These are phyloP conservation scores for Dryobotodes eremita DNA, from an alignment of 2,888 invertebrate genomes.

Conservation along the genomic window DNA sequence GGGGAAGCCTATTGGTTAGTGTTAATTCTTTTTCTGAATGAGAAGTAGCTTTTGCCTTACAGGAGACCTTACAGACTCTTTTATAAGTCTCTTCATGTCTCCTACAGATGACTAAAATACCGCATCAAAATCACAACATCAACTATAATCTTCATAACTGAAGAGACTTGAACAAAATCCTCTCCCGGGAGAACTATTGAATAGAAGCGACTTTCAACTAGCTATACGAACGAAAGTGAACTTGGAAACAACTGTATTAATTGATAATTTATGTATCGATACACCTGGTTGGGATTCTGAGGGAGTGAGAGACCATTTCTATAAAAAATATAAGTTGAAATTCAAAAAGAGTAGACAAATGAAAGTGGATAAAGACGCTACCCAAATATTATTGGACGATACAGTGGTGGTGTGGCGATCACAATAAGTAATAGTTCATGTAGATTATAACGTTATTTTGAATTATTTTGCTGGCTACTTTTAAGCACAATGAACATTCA, in stretches of 20 bases:
- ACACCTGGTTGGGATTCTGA: slow-evolving; percentile 1
- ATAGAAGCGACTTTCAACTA: slow-evolving; percentile 70
- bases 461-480: no score
- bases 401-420: no score
- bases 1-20: background rate
- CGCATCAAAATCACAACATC: slow-evolving; percentile 6
- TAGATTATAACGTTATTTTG: background rate
- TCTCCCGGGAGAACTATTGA: slow-evolving; percentile 70
- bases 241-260: slow-evolving; percentile 64
- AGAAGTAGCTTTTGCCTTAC: background rate
- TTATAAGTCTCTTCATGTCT: no score
- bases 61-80: no score
- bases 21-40: background rate
- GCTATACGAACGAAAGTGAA: slow-evolving; percentile 67
- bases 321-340: background rate
- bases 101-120: background rate
- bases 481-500: no score
- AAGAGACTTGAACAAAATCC: slow-evolving; percentile 53
- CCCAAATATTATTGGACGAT: background rate
- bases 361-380: background rate
- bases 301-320: background rate
- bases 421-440: background rate
- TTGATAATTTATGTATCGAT: slow-evolving; percentile 42
- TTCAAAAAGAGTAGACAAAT: no score
- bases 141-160: slow-evolving; percentile 14